Percentiles rank a stretch among this genome's conserved stretches.
phyloP scores from a whole-genome alignment of 2,888 invertebrate species.

The Nezara viridula region DNA sequence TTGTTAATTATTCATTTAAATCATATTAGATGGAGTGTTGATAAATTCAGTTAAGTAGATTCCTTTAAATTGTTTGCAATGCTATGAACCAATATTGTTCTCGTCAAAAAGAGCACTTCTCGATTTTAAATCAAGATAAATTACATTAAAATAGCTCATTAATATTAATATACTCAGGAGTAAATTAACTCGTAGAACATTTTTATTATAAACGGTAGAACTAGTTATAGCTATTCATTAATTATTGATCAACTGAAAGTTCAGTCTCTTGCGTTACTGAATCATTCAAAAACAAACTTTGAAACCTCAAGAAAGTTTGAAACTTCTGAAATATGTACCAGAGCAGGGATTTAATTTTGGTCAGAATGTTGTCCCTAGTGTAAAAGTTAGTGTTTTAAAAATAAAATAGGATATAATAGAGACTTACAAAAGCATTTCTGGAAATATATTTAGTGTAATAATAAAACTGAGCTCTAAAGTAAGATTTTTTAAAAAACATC shows the following conservation, averaged over 20 bases:
- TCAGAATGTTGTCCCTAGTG: background rate
- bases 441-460: too few species aligned
- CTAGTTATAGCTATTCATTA: background rate
- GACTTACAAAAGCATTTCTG: too few species aligned
- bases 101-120: too few species aligned
- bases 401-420: too few species aligned
- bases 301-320: background rate
- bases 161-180: background rate
- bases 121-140: too few species aligned
- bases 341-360: background rate
- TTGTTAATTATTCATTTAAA: background rate
- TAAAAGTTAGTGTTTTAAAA: background rate
- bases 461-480: too few species aligned
- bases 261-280: background rate
- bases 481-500: too few species aligned
- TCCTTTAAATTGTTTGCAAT: too few species aligned
- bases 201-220: background rate
- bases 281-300: conserved; percentile 14
- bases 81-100: too few species aligned
- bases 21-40: too few species aligned
- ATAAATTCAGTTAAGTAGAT: too few species aligned
- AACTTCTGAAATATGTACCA: background rate
- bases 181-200: background rate
- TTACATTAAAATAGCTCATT: background rate
- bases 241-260: background rate